Conservation (phyloP, 2,113 vertebrate genomes). For the Ptilonorhynchus violaceus region DNA sequence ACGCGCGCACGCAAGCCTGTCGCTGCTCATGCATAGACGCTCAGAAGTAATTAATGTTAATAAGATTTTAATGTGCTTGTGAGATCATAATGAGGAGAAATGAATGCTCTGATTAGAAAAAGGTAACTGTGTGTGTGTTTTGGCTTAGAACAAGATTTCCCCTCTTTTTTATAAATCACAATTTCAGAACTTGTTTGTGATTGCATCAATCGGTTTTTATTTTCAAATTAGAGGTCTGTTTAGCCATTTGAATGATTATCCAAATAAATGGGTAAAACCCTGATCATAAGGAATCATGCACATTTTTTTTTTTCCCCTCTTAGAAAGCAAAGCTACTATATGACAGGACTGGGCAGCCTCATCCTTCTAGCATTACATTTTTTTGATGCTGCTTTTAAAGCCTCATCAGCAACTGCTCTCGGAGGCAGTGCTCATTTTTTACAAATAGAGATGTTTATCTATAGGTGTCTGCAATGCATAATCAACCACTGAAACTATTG, state of each 20-base stretch:
- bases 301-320: conserved; percentile 28
- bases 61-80: conserved; percentile 89
- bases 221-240: conserved; percentile 84
- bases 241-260: conserved; percentile 83
- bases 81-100: conserved; percentile 89
- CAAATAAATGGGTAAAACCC: conserved; percentile 76
- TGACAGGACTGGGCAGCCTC: conserved; percentile 52
- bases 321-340: conserved; percentile 58
- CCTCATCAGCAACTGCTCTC: conserved; percentile 45
- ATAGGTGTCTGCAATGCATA: conserved; percentile 53
- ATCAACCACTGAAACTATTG: conserved; percentile 59
- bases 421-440: conserved; percentile 58
- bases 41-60: conserved; percentile 89
- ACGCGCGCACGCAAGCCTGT: conserved; percentile 65
- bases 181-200: conserved; percentile 85
- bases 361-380: conserved; percentile 52
- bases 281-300: conserved; percentile 73
- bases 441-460: conserved; percentile 62
- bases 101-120: conserved; percentile 88
- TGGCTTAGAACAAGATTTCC: conserved; percentile 84
- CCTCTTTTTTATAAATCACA: conserved; percentile 81
- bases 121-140: conserved; percentile 85
- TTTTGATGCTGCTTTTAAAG: conserved; percentile 57
- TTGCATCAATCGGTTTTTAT: conserved; percentile 81
- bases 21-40: conserved; percentile 83